Evolutionary conservation across 2,797 vertebrate genomes (phyloP).

Genomic region (Etheostoma perlongum): DNA sequence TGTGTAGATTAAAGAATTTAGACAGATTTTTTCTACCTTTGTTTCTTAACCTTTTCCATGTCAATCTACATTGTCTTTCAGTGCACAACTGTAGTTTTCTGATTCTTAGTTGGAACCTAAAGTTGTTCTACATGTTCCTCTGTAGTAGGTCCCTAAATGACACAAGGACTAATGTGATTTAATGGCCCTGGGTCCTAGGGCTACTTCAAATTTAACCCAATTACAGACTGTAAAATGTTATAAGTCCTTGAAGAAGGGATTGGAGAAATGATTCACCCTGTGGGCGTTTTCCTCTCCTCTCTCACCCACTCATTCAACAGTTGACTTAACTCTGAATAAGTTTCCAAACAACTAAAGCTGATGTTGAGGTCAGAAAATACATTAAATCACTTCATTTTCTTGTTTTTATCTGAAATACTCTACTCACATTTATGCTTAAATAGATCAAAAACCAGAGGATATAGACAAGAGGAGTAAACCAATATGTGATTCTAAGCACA

Average conservation of each 20-base stretch:
- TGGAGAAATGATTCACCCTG: constrained; percentile 41
- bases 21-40: not conserved
- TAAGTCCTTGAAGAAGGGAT: constrained; percentile 47
- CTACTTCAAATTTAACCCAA: constrained; percentile 53
- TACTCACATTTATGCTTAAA: not conserved
- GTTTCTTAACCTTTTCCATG: not conserved
- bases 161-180: constrained; percentile 47
- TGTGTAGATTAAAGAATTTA: not conserved
- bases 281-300: constrained; percentile 8
- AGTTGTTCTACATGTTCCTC: constrained; percentile 23
- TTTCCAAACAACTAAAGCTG: constrained; percentile 17
- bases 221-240: constrained; percentile 56
- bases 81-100: constrained; percentile 8
- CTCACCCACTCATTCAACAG: constrained; percentile 23
- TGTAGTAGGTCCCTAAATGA: constrained; percentile 38
- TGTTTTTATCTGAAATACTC: not conserved
- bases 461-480: constrained; percentile 4
- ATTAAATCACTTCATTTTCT: constrained; percentile 1
- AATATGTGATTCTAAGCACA: constrained; percentile 8
- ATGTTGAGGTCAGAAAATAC: constrained; percentile 14
- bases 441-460: not conserved
- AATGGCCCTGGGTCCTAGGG: constrained; percentile 35
- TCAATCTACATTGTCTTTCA: not conserved
- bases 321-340: constrained; percentile 18
- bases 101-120: constrained; percentile 3